phyloP scores from a whole-genome alignment of 2,797 vertebrate species.

The Oryzias dopingdopingensis region DNA sequence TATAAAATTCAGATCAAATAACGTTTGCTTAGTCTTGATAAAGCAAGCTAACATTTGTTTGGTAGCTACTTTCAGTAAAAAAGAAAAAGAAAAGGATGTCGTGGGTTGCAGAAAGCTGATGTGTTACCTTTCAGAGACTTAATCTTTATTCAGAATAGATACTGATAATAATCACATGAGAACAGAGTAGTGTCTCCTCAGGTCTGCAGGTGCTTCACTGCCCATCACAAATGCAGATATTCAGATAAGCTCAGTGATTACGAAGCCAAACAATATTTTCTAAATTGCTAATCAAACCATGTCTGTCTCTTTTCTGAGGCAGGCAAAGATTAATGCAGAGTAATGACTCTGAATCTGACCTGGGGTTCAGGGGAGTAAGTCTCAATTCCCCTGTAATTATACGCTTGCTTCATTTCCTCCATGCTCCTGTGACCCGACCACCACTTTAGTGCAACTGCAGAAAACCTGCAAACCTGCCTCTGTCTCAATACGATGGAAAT shows the following conservation, averaged over 20 bases:
- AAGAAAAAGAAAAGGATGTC: not conserved
- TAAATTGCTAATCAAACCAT: conserved; percentile 69
- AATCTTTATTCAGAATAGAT: conserved; percentile 12
- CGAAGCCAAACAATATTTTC: conserved; percentile 48
- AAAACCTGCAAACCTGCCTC: conserved; percentile 24
- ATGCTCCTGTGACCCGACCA: conserved; percentile 54
- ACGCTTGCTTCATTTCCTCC: conserved; percentile 61
- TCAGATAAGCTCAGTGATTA: conserved; percentile 53
- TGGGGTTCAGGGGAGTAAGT: conserved; percentile 42
- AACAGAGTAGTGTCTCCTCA: conserved; percentile 5
- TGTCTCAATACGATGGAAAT: conserved; percentile 39
- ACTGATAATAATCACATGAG: conserved; percentile 14
- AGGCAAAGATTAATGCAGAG: conserved; percentile 60
- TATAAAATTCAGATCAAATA: too few relatives aligned
- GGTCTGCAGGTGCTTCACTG: conserved; percentile 14
- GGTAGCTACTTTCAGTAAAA: not conserved
- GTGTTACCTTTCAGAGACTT: conserved; percentile 9
- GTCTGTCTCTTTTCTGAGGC: conserved; percentile 27
- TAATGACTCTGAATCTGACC: conserved; percentile 60
- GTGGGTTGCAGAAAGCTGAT: not conserved
- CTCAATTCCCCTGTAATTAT: conserved; percentile 67
- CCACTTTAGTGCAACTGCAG: conserved; percentile 38
- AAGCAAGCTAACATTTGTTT: too few relatives aligned
- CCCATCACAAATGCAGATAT: conserved; percentile 49
- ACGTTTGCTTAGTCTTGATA: too few relatives aligned